Percentiles rank a stretch among this genome's conserved stretches.
phyloP scores from a whole-genome alignment of 1,140 invertebrate genomes.

The Drosophila funebris region DNA sequence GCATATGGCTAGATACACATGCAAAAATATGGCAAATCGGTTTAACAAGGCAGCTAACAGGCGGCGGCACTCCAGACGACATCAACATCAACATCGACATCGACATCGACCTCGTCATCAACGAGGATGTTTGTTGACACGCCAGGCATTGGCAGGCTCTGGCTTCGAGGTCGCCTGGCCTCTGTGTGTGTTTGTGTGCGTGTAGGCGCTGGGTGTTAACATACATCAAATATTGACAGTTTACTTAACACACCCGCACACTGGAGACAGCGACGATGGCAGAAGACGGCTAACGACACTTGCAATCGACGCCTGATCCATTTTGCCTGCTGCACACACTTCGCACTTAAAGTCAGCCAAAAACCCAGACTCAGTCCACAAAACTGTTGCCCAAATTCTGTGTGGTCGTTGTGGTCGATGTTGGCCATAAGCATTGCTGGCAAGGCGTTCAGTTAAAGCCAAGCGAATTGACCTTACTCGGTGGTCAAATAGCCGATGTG shows the following conservation, averaged over 20 bases:
- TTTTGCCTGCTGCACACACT: not conserved
- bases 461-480: not conserved
- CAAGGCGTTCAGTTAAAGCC: not conserved
- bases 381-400: not conserved
- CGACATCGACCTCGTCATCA: constrained; percentile 25
- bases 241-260: constrained; percentile 65
- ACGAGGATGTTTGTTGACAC: constrained; percentile 67
- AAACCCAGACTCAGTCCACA: not conserved
- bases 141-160: constrained; percentile 33
- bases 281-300: constrained; percentile 20
- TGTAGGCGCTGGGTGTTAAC: constrained; percentile 70
- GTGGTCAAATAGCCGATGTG: not conserved
- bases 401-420: constrained; percentile 6
- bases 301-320: constrained; percentile 47
- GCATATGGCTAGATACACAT: constrained; percentile 63
- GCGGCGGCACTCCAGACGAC: constrained; percentile 34
- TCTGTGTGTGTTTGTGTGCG: constrained; percentile 14
- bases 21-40: constrained; percentile 77
- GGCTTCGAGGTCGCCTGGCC: constrained; percentile 9
- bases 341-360: constrained; percentile 20
- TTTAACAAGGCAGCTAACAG: constrained; percentile 62
- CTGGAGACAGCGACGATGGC: not conserved
- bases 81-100: constrained; percentile 22
- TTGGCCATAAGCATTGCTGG: not conserved
- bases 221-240: constrained; percentile 82